Base-by-base conservation (phyloP, 2,113 vertebrate species). In the Myotis davidii region DNA sequence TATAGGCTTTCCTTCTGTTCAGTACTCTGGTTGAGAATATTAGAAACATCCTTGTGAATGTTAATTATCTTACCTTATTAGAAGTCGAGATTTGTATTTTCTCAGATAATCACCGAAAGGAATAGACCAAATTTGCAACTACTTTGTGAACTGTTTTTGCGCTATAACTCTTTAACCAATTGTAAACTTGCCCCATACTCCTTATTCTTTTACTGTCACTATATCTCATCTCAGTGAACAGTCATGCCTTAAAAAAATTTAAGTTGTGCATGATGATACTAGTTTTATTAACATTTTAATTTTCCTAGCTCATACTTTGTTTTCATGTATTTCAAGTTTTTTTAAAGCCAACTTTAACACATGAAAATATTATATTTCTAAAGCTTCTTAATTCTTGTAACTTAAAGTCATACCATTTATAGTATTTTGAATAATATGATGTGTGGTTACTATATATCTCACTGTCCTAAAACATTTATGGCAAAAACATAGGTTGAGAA, bases 31-130 rank as follows among this genome's bases (percentile, higher is more conserved):
- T 59, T 85, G 65, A 72, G 69, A 88, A 93, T 56, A 64, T 67
- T 52, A 23, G 73, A 76, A 65, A 86, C 23, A 42, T 74, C 39
- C 29, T 67, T 56, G 48, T 39, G 78, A 92, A 92, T 76, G 69
- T 94, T 95, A 94, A 88, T 95, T 61, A 74, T 91, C 29, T 95
- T 65, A 73, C 88, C 34, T 85, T 65, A 72, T 69, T 74, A 45
- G 76, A 91, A 78, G 61, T 39, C 54, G 39, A 5, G 54, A 5
- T n/a, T 92, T 93, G 85, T 14, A 48, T 88, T 79, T 95, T 76
- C 61, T 94, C 48, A 79, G 67, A 78, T 70, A 95, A 79, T 70
- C 65, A 82, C 25, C 45, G 72, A 81, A 83, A 21, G 25, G 79
- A 94, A 83, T 85, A 70, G 50, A 61, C 56, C 29, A 81, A 48